Evolutionary conservation across 2,888 invertebrate species (phyloP), one percentile per base, ranked within the genome.

Genomic region (Tenthredo scrophulariae): DNA sequence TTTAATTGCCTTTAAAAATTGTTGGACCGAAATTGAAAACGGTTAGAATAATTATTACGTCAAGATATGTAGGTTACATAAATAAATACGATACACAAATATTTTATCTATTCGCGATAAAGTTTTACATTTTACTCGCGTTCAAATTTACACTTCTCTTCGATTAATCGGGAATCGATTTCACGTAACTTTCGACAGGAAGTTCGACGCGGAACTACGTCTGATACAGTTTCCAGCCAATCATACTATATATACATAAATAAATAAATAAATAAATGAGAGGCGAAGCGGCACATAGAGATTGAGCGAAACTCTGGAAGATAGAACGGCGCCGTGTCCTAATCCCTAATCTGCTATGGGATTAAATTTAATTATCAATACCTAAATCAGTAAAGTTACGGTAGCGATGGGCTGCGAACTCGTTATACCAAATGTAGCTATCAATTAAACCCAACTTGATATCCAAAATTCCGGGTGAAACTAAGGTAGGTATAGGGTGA

Each of bases 351-450:
- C 54, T 29, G 50, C 77, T 18, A 33, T 50, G 29, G 77, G 77
- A 22, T 77, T 50, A 29, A 33, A 77, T 54, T 77, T 77, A 50
- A 77, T 77, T 54, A 77, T 77, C 77, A 77, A 77, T 77, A 77
- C 50, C 77, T 50, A n/a, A 75, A 75, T 75, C 50, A 50, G 33
- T 26, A 46, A 74, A 43, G 74, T 74, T 43, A 74, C 40, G 43
- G 13, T 62, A 74, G 67, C 29, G 33, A 74, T 74, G 74, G 74
- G 74, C 43, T 43, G 74, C 74, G 74, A 74, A 43, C 74, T 74
- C 43, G 74, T 43, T 74, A 33, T 13, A 74, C 74, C 10, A 74
- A 74, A 74, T 74, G 74, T 74, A 67, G n/a, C n/a, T 2, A 67
- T 74, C 74, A 74, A 74, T 74, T 74, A 74, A 43, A 43, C 22